phyloP scores from a whole-genome alignment of 2,888 invertebrate genomes.

The Malthinus flaveolus region DNA sequence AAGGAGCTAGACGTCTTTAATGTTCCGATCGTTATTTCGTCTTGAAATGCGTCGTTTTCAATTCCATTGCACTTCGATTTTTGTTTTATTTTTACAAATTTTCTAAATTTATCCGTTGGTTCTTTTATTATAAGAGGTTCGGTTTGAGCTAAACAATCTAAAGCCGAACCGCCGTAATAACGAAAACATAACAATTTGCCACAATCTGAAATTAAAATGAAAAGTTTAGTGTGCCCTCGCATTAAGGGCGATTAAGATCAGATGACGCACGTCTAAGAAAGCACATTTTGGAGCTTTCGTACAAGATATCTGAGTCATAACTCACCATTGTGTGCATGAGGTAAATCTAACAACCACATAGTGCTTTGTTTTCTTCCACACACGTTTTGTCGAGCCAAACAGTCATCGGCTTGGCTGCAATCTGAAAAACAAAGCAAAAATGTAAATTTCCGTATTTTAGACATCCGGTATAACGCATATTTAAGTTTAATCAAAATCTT shows the following conservation, averaged over 20 bases:
- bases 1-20: constrained; percentile 46
- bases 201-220: constrained; percentile 63
- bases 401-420: constrained; percentile 51
- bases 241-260: no score
- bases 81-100: constrained; percentile 56
- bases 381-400: constrained; percentile 51
- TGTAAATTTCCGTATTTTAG: background rate
- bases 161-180: constrained; percentile 67
- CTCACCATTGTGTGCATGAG: constrained; percentile 67
- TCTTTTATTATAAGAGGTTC: constrained; percentile 65
- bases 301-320: background rate
- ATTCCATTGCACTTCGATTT: constrained; percentile 48
- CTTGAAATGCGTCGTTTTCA: constrained; percentile 52
- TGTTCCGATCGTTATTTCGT: constrained; percentile 42
- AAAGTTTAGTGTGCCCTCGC: no score
- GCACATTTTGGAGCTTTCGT: background rate
- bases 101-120: constrained; percentile 60
- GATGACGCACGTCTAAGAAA: background rate
- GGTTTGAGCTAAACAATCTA: constrained; percentile 68
- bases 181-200: constrained; percentile 71
- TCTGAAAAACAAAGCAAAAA: constrained; percentile 48
- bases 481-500: no score
- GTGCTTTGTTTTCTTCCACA: constrained; percentile 63
- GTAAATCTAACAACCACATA: constrained; percentile 74
- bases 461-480: background rate